A percentile compares a stretch with the other conserved stretches of the same genome.
These are phyloP conservation scores for Zonotrichia leucophrys DNA, from an alignment of 2,113 vertebrate species.

Conservation along the genomic window DNA sequence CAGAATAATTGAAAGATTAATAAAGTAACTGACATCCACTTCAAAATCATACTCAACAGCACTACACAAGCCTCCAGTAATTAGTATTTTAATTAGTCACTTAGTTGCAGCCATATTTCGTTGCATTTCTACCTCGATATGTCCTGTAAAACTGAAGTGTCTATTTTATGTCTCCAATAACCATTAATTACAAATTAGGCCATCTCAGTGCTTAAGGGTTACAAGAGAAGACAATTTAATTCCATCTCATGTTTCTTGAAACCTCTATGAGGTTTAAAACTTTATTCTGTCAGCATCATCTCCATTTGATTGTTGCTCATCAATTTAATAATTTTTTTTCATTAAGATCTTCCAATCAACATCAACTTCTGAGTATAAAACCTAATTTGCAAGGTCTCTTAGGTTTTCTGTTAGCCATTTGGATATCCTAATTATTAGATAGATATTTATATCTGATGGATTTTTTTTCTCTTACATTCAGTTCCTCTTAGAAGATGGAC, in stretches of 20 bases:
- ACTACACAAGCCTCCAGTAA: neutral
- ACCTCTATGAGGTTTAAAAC: neutral
- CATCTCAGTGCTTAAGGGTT: neutral
- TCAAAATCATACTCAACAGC: neutral
- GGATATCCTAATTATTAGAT: neutral
- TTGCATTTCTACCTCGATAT: neutral
- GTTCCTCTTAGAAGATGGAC: neutral
- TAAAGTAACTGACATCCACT: neutral
- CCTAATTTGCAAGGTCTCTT: neutral
- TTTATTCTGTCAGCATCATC: neutral
- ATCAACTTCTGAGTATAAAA: neutral
- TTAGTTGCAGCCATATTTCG: neutral
- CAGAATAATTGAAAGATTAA: neutral
- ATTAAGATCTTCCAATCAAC: neutral
- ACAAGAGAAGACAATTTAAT: neutral
- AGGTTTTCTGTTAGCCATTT: neutral
- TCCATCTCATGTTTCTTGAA: neutral
- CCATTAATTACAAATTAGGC: neutral
- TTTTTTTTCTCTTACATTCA: constrained; percentile 12
- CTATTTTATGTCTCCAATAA: neutral
- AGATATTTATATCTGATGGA: neutral
- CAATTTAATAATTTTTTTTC: neutral
- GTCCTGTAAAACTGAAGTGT: neutral
- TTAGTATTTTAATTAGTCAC: neutral
- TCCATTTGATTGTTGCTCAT: neutral